Conservation (phyloP, 1,140 invertebrate species). For the Aphelenchoides avenae region DNA sequence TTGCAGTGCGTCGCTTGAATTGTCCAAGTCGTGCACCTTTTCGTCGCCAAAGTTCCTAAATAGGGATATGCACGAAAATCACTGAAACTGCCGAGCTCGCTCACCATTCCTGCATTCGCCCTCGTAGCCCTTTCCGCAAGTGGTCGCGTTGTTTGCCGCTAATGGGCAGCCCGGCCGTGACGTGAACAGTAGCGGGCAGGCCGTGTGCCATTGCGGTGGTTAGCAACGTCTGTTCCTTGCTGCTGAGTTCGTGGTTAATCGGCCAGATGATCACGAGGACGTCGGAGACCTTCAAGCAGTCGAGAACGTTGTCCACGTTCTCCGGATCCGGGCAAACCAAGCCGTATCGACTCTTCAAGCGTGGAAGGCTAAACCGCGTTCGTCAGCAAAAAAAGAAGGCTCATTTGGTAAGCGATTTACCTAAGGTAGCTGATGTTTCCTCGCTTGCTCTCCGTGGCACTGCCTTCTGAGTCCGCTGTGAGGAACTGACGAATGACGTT, state of each 20-base stretch:
- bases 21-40: conserved; percentile 19
- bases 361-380: conserved; percentile 45
- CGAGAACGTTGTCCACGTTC: conserved; percentile 27
- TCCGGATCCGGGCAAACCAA: conserved; percentile 30
- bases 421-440: conserved; percentile 9
- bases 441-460: conserved; percentile 3
- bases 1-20: conserved; percentile 23
- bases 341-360: conserved; percentile 36
- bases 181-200: conserved; percentile 21
- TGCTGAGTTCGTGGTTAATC: conserved; percentile 13
- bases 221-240: conserved; percentile 13
- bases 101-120: conserved; percentile 32
- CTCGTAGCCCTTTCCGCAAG: conserved; percentile 32
- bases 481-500: conserved; percentile 11
- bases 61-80: background rate
- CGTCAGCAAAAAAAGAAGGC: conserved; percentile 29
- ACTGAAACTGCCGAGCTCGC: background rate
- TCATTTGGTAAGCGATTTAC: conserved; percentile 26
- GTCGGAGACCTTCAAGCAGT: conserved; percentile 40
- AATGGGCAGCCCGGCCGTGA: conserved; percentile 27
- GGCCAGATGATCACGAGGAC: conserved; percentile 39
- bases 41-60: conserved; percentile 14
- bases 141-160: conserved; percentile 46
- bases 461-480: conserved; percentile 16
- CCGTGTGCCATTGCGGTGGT: conserved; percentile 34